Conservation (phyloP, 2,113 vertebrate species). For the Mesitornis unicolor region DNA sequence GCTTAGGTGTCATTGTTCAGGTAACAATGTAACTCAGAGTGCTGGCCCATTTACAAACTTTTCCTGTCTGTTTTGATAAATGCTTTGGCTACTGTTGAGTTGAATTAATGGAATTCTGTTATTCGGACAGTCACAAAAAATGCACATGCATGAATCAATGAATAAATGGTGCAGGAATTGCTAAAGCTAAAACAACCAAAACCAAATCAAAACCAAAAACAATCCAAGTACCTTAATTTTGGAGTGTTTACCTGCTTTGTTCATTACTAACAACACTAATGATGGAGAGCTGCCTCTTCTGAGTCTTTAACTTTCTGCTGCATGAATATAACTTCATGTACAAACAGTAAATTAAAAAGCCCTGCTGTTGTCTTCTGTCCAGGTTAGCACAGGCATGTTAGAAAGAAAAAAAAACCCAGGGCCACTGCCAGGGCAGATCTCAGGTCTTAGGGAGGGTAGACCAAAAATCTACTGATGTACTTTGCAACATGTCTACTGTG, state of each 20-base stretch:
- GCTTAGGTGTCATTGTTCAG: background rate
- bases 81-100: background rate
- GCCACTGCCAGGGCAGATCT: slow-evolving; percentile 50
- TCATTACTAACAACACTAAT: background rate
- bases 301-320: background rate
- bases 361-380: background rate
- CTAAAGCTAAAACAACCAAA: background rate
- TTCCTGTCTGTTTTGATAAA: background rate
- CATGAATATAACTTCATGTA: background rate
- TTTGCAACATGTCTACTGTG: background rate
- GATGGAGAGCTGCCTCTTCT: background rate
- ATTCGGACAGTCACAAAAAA: background rate
- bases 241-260: background rate
- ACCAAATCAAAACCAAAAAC: background rate
- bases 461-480: background rate
- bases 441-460: background rate
- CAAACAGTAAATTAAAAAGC: background rate
- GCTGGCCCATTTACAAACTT: background rate
- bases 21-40: background rate
- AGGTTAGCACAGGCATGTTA: slow-evolving; percentile 57
- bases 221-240: background rate
- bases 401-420: slow-evolving; percentile 49
- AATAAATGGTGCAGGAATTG: background rate
- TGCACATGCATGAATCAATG: background rate
- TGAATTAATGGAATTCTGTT: background rate